Evolutionary conservation across 2,113 vertebrate species (phyloP).

Genomic region (Elgaria multicarinata): DNA sequence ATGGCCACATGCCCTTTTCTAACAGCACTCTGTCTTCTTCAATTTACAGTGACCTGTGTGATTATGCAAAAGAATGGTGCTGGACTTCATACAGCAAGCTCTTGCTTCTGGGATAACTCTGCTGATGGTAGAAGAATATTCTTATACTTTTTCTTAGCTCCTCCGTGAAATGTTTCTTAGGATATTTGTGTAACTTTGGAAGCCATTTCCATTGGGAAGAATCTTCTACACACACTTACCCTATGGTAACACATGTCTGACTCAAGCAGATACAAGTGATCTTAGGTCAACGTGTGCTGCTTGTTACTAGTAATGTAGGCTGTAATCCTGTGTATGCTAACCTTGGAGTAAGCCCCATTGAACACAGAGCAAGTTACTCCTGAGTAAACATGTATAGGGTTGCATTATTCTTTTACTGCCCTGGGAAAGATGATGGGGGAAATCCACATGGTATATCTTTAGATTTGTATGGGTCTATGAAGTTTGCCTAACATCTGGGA

Average conservation of each 20-base stretch:
- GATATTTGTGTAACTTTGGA: background rate
- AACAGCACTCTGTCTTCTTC: slow-evolving; percentile 41
- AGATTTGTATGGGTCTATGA: background rate
- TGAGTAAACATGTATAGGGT: no score
- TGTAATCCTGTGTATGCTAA: no score
- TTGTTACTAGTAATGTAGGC: background rate
- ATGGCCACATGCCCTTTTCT: slow-evolving; percentile 23
- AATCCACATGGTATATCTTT: background rate
- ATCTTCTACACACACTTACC: background rate
- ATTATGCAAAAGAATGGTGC: slow-evolving; percentile 98
- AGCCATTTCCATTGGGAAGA: background rate
- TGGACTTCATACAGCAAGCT: slow-evolving; percentile 90
- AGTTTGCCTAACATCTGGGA: background rate
- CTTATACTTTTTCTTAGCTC: background rate
- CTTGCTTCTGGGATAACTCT: slow-evolving; percentile 96
- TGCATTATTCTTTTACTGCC: background rate
- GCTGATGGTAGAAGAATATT: slow-evolving; percentile 88
- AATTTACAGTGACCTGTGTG: slow-evolving; percentile 87
- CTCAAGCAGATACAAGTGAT: background rate
- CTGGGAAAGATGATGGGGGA: background rate
- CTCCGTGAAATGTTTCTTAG: background rate
- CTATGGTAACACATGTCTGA: background rate
- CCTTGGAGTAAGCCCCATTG: no score
- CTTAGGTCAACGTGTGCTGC: background rate
- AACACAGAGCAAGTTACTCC: no score